Percentiles rank a stretch among this genome's conserved stretches.
Conservation (phyloP, 2,888 invertebrate genomes). For the Stenotaenia linearis region DNA sequence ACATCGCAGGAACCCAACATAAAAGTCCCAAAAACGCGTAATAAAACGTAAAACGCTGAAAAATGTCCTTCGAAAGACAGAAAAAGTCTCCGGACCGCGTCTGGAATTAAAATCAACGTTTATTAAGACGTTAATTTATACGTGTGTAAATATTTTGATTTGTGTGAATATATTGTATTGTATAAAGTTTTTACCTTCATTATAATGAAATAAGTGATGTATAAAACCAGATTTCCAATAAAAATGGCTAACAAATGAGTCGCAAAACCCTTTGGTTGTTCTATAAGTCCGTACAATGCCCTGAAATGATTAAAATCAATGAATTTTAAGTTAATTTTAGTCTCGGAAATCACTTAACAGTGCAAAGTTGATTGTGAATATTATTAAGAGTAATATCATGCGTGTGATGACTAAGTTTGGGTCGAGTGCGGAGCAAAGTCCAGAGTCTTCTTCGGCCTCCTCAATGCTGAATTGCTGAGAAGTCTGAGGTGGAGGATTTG, state of each 20-base stretch:
- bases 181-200: constrained; percentile 62
- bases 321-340: not conserved
- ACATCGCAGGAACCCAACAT: constrained; percentile 63
- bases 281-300: constrained; percentile 60
- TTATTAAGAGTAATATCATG: constrained; percentile 34
- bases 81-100: constrained; percentile 52
- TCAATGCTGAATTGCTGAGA: not conserved
- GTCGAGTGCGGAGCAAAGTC: not conserved
- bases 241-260: constrained; percentile 62
- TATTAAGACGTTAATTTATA: too few species aligned
- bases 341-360: not conserved
- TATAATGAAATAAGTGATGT: constrained; percentile 69
- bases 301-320: too few species aligned
- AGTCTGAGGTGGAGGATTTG: not conserved
- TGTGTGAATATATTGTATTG: constrained; percentile 40
- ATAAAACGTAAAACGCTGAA: constrained; percentile 53
- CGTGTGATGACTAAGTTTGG: not conserved
- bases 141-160: too few species aligned
- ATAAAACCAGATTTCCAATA: constrained; percentile 74
- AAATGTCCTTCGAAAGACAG: constrained; percentile 45
- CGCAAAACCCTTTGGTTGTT: constrained; percentile 52
- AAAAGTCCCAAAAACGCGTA: constrained; percentile 60
- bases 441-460: not conserved
- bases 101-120: constrained; percentile 44
- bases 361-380: not conserved